Percentiles rank a stretch among this genome's conserved stretches.
Conservation (phyloP, 2,113 vertebrate genomes). For the Sula dactylatra region DNA sequence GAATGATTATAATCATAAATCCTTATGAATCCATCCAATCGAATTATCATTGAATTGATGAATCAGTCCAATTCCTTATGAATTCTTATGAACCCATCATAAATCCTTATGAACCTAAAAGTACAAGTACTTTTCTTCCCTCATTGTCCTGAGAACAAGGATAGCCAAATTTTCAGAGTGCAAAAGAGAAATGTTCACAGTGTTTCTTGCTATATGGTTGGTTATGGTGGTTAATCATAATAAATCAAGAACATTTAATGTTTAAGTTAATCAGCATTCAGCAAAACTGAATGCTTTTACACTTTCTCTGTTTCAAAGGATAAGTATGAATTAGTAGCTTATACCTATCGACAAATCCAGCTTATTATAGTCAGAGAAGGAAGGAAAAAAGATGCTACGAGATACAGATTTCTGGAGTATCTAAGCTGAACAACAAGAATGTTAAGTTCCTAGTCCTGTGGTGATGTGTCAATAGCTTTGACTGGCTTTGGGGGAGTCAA, state of each 20-base stretch:
- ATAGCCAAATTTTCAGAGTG: background rate
- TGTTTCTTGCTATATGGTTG: background rate
- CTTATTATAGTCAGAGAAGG: background rate
- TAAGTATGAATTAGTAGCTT: background rate
- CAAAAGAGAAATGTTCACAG: background rate
- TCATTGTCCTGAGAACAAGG: background rate
- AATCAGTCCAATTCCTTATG: no score
- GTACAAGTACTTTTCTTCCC: background rate
- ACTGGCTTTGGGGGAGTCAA: background rate
- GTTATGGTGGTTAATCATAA: background rate
- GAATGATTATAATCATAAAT: no score
- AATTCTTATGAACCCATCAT: no score
- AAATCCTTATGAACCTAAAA: no score
- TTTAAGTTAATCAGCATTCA: background rate
- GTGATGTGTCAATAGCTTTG: background rate
- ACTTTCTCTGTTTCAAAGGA: background rate
- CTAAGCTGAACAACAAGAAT: background rate
- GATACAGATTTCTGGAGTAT: background rate
- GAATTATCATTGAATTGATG: no score
- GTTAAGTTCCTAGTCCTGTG: rapidly evolving
- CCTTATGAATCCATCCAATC: no score
- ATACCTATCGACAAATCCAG: background rate
- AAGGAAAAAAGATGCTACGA: background rate
- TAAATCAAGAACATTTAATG: background rate
- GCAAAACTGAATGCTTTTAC: background rate